Percentiles rank a stretch among this genome's conserved stretches.
Evolutionary conservation across 2,888 invertebrate genomes (phyloP).

Genomic region (Liodrosophila aerea): DNA sequence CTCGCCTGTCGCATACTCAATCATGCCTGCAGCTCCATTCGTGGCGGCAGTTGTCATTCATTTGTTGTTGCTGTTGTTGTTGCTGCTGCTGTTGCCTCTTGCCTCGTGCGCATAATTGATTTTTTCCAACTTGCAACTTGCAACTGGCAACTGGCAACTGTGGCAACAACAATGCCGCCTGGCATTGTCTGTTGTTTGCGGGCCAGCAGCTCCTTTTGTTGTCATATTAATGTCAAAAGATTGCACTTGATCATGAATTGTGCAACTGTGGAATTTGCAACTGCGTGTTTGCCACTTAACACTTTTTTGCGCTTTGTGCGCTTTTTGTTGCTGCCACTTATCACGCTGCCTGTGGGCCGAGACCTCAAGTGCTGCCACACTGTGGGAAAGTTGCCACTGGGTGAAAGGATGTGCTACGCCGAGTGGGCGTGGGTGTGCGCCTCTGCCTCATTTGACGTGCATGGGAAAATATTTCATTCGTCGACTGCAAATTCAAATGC

Average conservation of each 20-base stretch:
- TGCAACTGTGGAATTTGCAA: conserved; percentile 16
- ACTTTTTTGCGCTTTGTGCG: no score
- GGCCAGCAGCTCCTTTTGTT: conserved; percentile 53
- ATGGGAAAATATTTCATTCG: conserved; percentile 53
- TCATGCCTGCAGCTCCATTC: conserved; percentile 39
- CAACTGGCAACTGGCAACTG: conserved; percentile 3
- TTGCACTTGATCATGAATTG: conserved; percentile 78
- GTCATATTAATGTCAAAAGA: conserved; percentile 78
- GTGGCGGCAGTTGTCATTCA: conserved; percentile 51
- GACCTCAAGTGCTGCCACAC: conserved; percentile 8
- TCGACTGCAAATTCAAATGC: conserved; percentile 40
- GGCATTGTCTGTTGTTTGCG: conserved; percentile 27
- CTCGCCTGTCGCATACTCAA: conserved; percentile 70
- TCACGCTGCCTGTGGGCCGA: conserved; percentile 48
- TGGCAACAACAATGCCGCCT: no score
- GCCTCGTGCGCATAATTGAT: conserved; percentile 74
- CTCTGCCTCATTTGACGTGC: conserved; percentile 38
- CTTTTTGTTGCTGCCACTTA: conserved; percentile 31
- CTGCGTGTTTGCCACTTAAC: conserved; percentile 74
- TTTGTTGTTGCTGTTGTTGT: conserved; percentile 42
- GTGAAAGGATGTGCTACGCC: conserved; percentile 34
- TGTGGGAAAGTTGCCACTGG: conserved; percentile 45
- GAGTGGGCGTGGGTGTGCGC: conserved; percentile 52
- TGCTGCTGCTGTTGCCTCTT: conserved; percentile 27
- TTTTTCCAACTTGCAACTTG: conserved; percentile 29